A percentile compares a stretch with the other conserved stretches of the same genome.
Conservation (phyloP, 2,113 vertebrate genomes). For the Mustelus asterias region DNA sequence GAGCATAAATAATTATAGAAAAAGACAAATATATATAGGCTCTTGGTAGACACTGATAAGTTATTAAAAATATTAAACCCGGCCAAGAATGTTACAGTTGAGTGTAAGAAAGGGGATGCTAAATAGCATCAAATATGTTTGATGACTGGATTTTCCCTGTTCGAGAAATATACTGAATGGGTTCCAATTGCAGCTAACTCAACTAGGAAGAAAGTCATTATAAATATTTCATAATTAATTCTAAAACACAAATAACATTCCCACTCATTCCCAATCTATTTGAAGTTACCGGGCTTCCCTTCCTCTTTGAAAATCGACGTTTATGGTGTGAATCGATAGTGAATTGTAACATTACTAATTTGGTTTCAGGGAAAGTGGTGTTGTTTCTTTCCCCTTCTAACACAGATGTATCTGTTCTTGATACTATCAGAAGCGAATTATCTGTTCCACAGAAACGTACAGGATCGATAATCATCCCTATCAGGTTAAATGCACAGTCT, state of each 20-base stretch:
- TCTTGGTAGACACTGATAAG: neutral
- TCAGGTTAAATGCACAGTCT: neutral
- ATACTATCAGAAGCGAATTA: neutral
- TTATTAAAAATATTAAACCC: neutral
- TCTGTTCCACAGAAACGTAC: constrained; percentile 10
- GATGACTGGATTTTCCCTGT: neutral
- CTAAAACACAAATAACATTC: neutral
- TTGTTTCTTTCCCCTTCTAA: neutral
- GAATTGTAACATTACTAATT: neutral
- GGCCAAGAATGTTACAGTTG: neutral
- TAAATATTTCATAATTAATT: neutral
- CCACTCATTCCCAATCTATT: neutral
- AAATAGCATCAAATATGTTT: neutral
- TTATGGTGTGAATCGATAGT: neutral
- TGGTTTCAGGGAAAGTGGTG: neutral
- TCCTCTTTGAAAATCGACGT: neutral
- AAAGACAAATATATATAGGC: neutral
- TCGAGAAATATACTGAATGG: neutral
- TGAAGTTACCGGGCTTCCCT: neutral
- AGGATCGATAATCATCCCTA: neutral
- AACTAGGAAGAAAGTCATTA: neutral
- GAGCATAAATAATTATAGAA: neutral
- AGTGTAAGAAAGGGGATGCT: neutral
- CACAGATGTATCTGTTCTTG: constrained; percentile 20
- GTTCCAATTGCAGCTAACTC: neutral